Conservation (phyloP, 2,888 invertebrate genomes). For the Deilephila elpenor region DNA sequence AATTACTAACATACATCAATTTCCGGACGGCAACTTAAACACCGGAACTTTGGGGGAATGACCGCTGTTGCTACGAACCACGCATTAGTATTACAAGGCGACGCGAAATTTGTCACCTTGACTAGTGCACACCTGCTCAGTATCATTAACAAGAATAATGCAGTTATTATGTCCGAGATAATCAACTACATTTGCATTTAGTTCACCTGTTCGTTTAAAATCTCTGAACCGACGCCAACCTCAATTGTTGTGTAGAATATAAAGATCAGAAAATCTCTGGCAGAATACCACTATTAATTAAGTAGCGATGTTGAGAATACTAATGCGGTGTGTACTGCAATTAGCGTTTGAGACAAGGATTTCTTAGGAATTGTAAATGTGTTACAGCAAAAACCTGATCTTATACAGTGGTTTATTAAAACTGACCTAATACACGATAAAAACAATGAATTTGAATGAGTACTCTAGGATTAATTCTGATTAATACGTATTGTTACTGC, state of each 20-base stretch:
- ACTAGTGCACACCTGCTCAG: slow-evolving; percentile 36
- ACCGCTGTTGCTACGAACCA: slow-evolving; percentile 54
- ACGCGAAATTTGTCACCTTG: slow-evolving; percentile 58
- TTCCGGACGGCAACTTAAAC: slow-evolving; percentile 56
- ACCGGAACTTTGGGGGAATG: slow-evolving; percentile 67
- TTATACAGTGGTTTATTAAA: not conserved
- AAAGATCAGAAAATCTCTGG: slow-evolving; percentile 1
- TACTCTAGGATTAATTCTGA: too few relatives aligned
- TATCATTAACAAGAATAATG: not conserved
- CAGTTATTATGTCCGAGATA: slow-evolving; percentile 9
- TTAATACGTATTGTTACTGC: not conserved
- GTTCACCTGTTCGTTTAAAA: not conserved
- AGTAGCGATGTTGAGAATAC: not conserved
- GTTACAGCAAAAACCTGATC: not conserved
- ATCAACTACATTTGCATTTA: slow-evolving; percentile 17
- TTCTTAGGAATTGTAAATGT: not conserved
- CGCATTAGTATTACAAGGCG: slow-evolving; percentile 46
- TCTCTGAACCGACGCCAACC: not conserved
- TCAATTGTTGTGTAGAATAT: not conserved
- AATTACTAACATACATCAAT: slow-evolving; percentile 47
- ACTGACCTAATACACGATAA: too few relatives aligned
- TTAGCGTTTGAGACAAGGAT: not conserved
- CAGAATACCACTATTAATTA: not conserved
- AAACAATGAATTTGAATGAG: too few relatives aligned
- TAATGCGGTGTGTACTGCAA: not conserved